Evolutionary conservation across 1,140 invertebrate species (phyloP), one percentile per base, ranked within the genome.

Genomic region (Marisa cornuarietis): DNA sequence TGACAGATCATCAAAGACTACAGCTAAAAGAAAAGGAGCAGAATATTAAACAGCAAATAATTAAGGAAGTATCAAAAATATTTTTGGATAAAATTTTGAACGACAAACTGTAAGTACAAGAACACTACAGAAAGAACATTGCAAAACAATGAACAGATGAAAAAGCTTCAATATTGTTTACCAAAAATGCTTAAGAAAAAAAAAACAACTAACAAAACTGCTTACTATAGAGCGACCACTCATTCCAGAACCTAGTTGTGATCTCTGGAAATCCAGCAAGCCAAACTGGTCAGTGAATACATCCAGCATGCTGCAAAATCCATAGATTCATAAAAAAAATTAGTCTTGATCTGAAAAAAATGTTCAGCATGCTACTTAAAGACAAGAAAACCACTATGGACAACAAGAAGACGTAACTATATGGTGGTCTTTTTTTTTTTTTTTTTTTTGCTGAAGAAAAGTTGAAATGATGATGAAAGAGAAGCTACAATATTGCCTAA

Each of bases 191-290:
- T 54, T 54, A n/a, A 54, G 11, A 58, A 14, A 58, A 14, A 58
- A 11, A 58, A 58, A 0, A 2, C 11, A 58, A 18, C 54, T 1
- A 58, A 58, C 4, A 18, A 58, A 14, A 58, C 24, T 26, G 26
- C 71, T 81, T 78, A 90, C 90, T 84, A 88, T 82, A 61, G 91
- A 90, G n/a, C 86, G 82, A n/a, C 93, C 93, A 86, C 94, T 94
- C 90, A 94, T 95, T 22, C 95, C 94, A 65, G 94, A 94, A 2
- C 94, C 94, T 87, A 95, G 94, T 83, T 94, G 93, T 22, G 94
- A 95, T 80, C 94, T 90, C 7, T 93, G 93, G 84, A 95, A 93
- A 87, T 95, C 94, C 76, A 95, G 90, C 54, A 92, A 91, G 0
- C 95, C 93, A 90, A 93, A 92, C 82, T 95, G 94, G 90, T 95